These are phyloP conservation scores for Cliona cf. orientalis DNA, from an alignment of 37 sponge, comb jelly and placozoan species.

Conservation along the genomic window DNA sequence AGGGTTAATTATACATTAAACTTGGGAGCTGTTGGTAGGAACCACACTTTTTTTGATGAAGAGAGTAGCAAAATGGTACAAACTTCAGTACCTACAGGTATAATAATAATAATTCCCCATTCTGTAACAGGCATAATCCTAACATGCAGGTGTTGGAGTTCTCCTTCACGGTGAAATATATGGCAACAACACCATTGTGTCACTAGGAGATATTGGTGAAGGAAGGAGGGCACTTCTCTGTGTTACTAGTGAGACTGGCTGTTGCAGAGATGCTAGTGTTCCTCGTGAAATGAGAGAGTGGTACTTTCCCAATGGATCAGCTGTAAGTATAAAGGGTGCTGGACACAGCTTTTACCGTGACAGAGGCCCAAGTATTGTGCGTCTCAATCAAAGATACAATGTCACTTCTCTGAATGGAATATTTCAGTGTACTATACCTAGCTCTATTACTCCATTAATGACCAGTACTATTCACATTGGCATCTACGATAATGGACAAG, in stretches of 20 bases:
- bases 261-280: too few relatives aligned
- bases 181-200: constrained; percentile 4
- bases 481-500: too few relatives aligned
- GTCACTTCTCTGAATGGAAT: neutral
- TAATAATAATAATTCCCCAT: too few relatives aligned
- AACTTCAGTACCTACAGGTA: too few relatives aligned
- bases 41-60: too few relatives aligned
- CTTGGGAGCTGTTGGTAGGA: too few relatives aligned
- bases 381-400: constrained; percentile 4
- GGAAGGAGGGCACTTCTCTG: neutral
- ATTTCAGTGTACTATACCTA: constrained; percentile 2
- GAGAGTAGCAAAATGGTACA: too few relatives aligned
- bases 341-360: neutral
- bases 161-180: neutral
- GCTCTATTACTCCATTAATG: too few relatives aligned
- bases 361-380: neutral
- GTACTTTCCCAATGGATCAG: neutral
- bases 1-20: too few relatives aligned
- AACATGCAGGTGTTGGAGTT: too few relatives aligned
- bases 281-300: neutral
- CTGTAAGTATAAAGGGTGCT: neutral
- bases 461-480: too few relatives aligned
- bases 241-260: neutral
- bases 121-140: too few relatives aligned
- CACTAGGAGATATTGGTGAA: neutral